These are phyloP conservation scores for Noctua fimbriata DNA, from an alignment of 2,888 invertebrate genomes.

Conservation along the genomic window DNA sequence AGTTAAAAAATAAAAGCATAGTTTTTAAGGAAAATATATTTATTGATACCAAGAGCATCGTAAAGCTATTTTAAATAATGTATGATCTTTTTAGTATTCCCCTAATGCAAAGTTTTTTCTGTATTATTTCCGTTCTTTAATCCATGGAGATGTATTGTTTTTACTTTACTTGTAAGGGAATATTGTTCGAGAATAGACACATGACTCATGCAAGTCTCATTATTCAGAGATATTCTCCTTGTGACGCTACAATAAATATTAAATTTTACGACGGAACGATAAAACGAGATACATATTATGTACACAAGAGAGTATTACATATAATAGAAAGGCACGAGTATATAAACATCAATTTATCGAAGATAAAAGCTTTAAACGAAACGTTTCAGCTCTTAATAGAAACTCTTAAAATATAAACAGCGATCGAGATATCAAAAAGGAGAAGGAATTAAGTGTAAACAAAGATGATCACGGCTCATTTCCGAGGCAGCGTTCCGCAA, in stretches of 20 bases:
- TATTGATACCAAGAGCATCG: conserved; percentile 54
- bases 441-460: conserved; percentile 66
- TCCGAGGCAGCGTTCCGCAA: conserved; percentile 60
- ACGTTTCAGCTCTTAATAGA: conserved; percentile 45
- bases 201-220: conserved; percentile 34
- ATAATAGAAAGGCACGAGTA: conserved; percentile 25
- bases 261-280: conserved; percentile 45
- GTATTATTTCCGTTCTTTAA: conserved; percentile 60
- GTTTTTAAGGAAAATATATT: conserved; percentile 20
- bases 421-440: conserved; percentile 61
- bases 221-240: conserved; percentile 41
- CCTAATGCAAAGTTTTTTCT: conserved; percentile 38
- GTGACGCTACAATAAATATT: conserved; percentile 50
- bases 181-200: conserved; percentile 10
- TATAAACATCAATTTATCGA: conserved; percentile 42
- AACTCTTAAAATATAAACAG: conserved; percentile 55
- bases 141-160: conserved; percentile 41
- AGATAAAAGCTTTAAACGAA: conserved; percentile 45
- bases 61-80: conserved; percentile 60
- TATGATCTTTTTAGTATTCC: conserved; percentile 61
- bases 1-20: conserved; percentile 2
- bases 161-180: conserved; percentile 28
- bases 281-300: conserved; percentile 37
- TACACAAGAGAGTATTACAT: conserved; percentile 29
- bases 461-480: conserved; percentile 68